Evolutionary conservation across 2,888 invertebrate genomes (phyloP).

Genomic region (Ormia ochracea): DNA sequence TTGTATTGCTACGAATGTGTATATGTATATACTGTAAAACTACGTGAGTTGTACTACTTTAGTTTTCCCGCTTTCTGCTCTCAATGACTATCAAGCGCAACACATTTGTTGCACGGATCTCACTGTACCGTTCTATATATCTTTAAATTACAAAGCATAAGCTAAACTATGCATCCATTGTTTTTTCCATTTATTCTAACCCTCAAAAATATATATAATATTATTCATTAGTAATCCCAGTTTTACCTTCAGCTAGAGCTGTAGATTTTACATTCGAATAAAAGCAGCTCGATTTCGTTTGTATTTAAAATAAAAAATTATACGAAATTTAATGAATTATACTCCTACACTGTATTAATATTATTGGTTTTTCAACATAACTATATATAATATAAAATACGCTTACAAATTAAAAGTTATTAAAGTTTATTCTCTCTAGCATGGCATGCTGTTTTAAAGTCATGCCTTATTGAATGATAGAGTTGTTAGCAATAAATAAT

Average conservation of each 20-base stretch:
- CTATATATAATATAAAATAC: too few species aligned
- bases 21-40: neutral
- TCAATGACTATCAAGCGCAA: conserved; percentile 58
- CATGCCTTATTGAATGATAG: too few species aligned
- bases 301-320: too few species aligned
- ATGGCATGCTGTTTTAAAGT: too few species aligned
- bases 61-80: conserved; percentile 37
- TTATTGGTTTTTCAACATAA: too few species aligned
- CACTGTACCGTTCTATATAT: conserved; percentile 3
- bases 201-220: conserved; percentile 13
- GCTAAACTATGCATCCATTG: conserved; percentile 23
- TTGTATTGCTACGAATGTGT: neutral
- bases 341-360: too few species aligned
- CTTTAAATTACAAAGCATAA: conserved; percentile 1
- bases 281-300: too few species aligned
- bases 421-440: too few species aligned
- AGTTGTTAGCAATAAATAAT: too few species aligned
- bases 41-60: conserved; percentile 13
- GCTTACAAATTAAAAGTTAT: too few species aligned
- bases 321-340: too few species aligned
- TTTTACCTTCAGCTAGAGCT: neutral
- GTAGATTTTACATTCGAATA: neutral
- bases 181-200: neutral
- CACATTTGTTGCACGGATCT: conserved; percentile 22
- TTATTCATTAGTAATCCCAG: conserved; percentile 24